phyloP scores from a whole-genome alignment of 2,113 vertebrate species.

The Acanthisitta chloris region DNA sequence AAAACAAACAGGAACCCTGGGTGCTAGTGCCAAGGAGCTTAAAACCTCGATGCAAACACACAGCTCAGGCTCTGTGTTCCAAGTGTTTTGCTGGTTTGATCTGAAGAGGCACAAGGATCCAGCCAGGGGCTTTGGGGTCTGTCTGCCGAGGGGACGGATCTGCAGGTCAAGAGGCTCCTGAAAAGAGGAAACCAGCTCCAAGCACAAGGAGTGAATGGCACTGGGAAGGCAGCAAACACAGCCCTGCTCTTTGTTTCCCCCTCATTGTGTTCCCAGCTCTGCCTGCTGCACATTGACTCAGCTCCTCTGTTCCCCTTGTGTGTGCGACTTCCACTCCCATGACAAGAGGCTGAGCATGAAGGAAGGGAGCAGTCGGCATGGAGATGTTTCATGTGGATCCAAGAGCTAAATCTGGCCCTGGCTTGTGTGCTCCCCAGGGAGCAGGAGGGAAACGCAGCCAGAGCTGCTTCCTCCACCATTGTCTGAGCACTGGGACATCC shows the following conservation, averaged over 20 bases:
- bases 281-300: background rate
- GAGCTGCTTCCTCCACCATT: slow-evolving; percentile 11
- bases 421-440: background rate
- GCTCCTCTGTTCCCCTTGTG: background rate
- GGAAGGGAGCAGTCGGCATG: background rate
- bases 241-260: background rate
- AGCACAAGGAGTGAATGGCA: background rate
- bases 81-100: background rate
- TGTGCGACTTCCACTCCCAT: background rate
- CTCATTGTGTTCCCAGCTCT: background rate
- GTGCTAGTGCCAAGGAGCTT: background rate
- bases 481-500: background rate
- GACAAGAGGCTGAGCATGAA: background rate
- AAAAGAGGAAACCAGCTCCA: background rate
- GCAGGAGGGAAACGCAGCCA: background rate
- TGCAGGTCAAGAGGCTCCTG: slow-evolving; percentile 53
- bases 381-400: slow-evolving; percentile 33
- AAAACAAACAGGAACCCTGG: background rate
- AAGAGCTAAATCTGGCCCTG: slow-evolving; percentile 55
- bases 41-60: background rate
- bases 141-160: background rate
- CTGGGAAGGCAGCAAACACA: background rate
- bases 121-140: background rate
- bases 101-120: slow-evolving; percentile 29
- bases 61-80: background rate